Conservation (phyloP, 2,113 vertebrate genomes). For the Anthoscopus minutus region DNA sequence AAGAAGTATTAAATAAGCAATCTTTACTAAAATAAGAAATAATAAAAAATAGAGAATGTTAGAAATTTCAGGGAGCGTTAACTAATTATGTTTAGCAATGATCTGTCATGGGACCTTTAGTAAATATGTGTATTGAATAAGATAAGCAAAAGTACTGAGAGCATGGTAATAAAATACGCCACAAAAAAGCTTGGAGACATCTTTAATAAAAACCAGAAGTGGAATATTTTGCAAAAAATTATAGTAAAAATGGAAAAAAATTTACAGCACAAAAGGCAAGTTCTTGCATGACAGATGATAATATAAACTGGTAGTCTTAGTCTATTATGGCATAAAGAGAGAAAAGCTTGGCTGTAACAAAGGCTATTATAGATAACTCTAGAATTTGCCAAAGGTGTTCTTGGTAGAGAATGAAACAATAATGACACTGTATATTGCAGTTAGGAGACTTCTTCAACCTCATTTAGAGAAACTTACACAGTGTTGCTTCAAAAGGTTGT, state of each 20-base stretch:
- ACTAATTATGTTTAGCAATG: neutral
- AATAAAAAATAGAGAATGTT: neutral
- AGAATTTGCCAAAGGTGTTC: neutral
- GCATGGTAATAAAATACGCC: neutral
- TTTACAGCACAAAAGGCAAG: neutral
- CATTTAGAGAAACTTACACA: neutral
- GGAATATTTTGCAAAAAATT: neutral
- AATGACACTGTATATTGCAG: neutral
- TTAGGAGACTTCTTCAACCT: neutral
- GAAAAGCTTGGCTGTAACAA: neutral
- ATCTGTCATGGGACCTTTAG: neutral
- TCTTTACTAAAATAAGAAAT: neutral
- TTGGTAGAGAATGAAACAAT: neutral
- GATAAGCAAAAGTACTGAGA: neutral
- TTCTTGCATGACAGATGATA: neutral
- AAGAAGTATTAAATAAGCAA: neutral
- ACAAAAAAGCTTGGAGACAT: neutral
- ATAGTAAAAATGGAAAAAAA: neutral
- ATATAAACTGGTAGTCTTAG: neutral
- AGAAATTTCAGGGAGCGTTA: neutral
- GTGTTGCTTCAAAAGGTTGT: neutral
- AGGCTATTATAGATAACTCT: neutral
- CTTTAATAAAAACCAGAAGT: neutral
- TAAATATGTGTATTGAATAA: neutral
- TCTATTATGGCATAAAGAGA: neutral